Conservation (phyloP, 1,140 invertebrate genomes). For the Ceratitis capitata region DNA sequence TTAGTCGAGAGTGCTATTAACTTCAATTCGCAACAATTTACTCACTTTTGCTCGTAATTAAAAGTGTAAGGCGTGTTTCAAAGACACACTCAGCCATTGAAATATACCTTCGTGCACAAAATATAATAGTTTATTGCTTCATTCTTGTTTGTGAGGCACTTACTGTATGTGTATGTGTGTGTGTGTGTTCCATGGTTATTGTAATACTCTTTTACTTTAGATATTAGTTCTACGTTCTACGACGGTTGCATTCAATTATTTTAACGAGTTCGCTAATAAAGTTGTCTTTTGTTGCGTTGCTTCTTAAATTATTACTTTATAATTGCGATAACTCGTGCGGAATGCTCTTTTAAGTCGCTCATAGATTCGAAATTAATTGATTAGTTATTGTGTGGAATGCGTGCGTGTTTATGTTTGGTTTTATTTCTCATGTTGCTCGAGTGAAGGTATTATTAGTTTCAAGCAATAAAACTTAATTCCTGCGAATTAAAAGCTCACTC, state of each 20-base stretch:
- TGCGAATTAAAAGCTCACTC: too few relatives aligned
- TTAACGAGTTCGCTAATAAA: slow-evolving; percentile 18
- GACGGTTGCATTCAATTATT: not conserved
- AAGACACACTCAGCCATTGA: not conserved
- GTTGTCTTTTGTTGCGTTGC: too few relatives aligned
- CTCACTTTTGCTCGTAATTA: not conserved
- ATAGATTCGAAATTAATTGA: not conserved
- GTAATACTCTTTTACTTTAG: too few relatives aligned
- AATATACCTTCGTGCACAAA: not conserved
- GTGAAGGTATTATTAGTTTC: too few relatives aligned
- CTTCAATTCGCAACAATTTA: slow-evolving; percentile 14
- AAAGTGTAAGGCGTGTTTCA: slow-evolving; percentile 8
- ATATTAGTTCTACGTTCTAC: too few relatives aligned
- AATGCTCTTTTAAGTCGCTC: not conserved
- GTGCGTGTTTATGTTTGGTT: too few relatives aligned
- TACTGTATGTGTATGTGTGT: not conserved
- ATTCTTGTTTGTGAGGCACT: not conserved
- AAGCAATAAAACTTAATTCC: too few relatives aligned
- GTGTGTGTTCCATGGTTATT: not conserved
- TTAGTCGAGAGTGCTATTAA: not conserved
- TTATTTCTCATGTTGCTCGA: too few relatives aligned
- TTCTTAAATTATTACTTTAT: not conserved
- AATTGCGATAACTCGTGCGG: not conserved
- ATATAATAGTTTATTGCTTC: not conserved
- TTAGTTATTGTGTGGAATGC: too few relatives aligned